Evolutionary conservation across 2,888 invertebrate genomes (phyloP).

Genomic region (Lasioglossum lativentre): DNA sequence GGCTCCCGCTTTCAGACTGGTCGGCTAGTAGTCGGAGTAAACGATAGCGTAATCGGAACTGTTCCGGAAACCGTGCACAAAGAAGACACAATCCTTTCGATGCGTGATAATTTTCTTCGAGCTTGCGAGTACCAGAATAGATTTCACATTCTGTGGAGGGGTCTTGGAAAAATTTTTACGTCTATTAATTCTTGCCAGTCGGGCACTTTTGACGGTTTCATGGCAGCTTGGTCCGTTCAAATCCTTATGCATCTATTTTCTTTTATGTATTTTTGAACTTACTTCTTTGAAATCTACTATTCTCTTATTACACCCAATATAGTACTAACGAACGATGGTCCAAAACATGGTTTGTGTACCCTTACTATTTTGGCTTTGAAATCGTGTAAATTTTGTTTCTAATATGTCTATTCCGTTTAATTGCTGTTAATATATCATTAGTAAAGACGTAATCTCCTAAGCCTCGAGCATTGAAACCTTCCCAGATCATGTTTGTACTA

Average conservation of each 20-base stretch:
- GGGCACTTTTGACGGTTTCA: neutral
- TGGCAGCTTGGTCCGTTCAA: neutral
- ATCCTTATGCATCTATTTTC: neutral
- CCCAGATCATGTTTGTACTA: too few relatives aligned
- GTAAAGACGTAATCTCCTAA: neutral
- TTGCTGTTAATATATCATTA: neutral
- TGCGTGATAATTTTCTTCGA: neutral
- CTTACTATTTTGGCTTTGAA: too few relatives aligned
- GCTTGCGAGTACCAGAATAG: neutral
- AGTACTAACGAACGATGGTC: neutral
- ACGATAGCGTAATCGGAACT: slow-evolving; percentile 19
- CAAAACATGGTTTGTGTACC: too few relatives aligned
- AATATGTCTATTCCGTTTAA: too few relatives aligned
- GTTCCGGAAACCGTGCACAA: neutral
- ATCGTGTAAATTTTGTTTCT: neutral
- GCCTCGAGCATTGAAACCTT: neutral
- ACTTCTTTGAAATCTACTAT: too few relatives aligned
- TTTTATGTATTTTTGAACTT: too few relatives aligned
- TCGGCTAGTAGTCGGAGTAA: slow-evolving; percentile 40
- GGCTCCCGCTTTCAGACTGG: slow-evolving; percentile 46
- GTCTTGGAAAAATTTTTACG: neutral
- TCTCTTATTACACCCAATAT: neutral
- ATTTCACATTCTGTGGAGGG: neutral
- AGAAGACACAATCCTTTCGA: neutral
- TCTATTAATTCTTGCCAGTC: neutral